Percentiles rank a stretch among this genome's conserved stretches.
Evolutionary conservation across 2,797 vertebrate genomes (phyloP).

Genomic region (Schizopygopsis pylzovi): DNA sequence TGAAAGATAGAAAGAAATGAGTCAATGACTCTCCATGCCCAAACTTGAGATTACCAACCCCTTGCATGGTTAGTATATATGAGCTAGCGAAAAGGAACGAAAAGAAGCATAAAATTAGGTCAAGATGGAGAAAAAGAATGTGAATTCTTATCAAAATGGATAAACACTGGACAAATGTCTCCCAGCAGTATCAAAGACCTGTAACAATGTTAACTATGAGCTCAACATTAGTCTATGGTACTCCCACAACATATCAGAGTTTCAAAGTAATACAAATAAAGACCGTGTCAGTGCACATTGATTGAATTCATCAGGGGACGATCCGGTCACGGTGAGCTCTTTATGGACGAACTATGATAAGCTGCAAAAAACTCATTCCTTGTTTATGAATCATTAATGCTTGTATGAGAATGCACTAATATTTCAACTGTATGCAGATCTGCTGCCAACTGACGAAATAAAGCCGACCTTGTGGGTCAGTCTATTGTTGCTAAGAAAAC

Average conservation of each 20-base stretch:
- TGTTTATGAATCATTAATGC: conserved; percentile 33
- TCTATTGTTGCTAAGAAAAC: conserved; percentile 1
- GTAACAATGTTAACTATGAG: conserved; percentile 26
- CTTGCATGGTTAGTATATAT: conserved; percentile 19
- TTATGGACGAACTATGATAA: conserved; percentile 25
- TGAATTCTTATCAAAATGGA: conserved; percentile 20
- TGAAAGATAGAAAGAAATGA: conserved; percentile 1
- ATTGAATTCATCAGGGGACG: conserved; percentile 10
- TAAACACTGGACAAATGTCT: conserved; percentile 18
- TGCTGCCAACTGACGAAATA: conserved; percentile 5
- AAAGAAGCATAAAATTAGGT: neutral
- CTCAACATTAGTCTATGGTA: conserved; percentile 8
- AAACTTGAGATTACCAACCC: neutral
- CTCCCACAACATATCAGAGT: conserved; percentile 37
- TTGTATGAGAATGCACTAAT: neutral
- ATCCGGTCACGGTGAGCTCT: conserved; percentile 5
- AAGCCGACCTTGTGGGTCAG: neutral
- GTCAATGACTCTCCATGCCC: neutral
- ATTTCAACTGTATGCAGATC: conserved; percentile 3
- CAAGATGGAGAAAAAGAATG: conserved; percentile 23
- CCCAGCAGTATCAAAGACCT: neutral
- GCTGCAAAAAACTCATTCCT: conserved; percentile 31
- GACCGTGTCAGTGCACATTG: conserved; percentile 15
- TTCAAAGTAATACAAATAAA: conserved; percentile 36
- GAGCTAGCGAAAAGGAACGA: conserved; percentile 10